A percentile compares a stretch with the other conserved stretches of the same genome.
phyloP scores from a whole-genome alignment of 2,113 vertebrate species.

The Periophthalmus modestus region DNA sequence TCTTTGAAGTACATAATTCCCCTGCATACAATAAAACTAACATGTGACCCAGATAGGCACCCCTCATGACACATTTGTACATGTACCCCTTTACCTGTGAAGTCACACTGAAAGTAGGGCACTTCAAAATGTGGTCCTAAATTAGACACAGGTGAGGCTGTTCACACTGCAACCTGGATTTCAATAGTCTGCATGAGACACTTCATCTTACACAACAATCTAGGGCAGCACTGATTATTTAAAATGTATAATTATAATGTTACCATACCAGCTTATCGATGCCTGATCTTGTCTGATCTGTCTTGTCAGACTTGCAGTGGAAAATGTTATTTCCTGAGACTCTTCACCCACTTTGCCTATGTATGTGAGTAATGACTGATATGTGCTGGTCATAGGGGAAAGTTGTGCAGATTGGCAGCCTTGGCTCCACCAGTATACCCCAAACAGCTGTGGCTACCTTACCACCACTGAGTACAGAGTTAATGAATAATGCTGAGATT shows the following conservation, averaged over 20 bases:
- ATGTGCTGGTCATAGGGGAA: no score
- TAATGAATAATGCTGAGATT: no score
- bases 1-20: not conserved
- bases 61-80: not conserved
- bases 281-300: no score
- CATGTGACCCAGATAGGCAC: not conserved
- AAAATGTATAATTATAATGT: not conserved
- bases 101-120: conserved; percentile 7
- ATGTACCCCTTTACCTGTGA: not conserved
- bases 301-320: no score
- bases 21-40: not conserved
- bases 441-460: no score
- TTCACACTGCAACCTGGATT: not conserved
- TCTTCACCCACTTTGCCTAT: no score
- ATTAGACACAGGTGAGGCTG: conserved; percentile 8
- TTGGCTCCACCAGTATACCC: no score
- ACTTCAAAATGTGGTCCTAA: conserved; percentile 8
- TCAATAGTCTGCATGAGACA: not conserved
- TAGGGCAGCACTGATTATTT: not conserved
- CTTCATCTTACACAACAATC: not conserved
- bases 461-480: no score
- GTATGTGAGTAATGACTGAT: no score
- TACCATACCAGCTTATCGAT: no score
- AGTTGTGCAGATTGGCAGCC: no score
- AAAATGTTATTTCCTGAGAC: no score